Conservation (phyloP, 2,113 vertebrate genomes). For the Rhea pennata region DNA sequence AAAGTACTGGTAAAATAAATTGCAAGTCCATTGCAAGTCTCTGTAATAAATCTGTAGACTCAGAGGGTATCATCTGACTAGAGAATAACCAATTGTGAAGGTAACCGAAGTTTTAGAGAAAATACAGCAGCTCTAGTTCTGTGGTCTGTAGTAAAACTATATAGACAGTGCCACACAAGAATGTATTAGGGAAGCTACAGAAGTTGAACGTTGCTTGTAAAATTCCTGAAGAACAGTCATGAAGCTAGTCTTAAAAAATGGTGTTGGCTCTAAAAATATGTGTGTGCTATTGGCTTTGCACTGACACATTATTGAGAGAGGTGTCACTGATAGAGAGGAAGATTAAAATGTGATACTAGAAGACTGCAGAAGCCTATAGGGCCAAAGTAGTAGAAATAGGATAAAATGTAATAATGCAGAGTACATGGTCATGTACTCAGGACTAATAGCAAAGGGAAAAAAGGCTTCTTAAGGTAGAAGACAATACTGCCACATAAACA, state of each 20-base stretch:
- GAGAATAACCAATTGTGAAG: background rate
- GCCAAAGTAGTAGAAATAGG: background rate
- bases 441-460: background rate
- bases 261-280: background rate
- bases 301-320: background rate
- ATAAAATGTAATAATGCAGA: background rate
- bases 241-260: background rate
- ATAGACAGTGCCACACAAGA: background rate
- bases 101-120: background rate
- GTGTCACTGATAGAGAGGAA: rapidly evolving
- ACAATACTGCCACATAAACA: background rate
- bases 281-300: background rate
- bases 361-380: background rate
- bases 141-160: background rate
- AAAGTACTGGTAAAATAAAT: background rate
- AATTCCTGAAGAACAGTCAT: background rate
- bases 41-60: background rate
- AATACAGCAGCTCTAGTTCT: background rate
- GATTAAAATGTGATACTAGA: background rate
- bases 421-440: background rate
- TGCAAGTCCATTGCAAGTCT: background rate
- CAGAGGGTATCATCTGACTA: background rate
- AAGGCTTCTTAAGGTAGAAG: background rate
- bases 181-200: background rate
- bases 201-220: background rate